Base-by-base conservation (phyloP, 2,888 invertebrate genomes). In the Gerris lacustris region DNA sequence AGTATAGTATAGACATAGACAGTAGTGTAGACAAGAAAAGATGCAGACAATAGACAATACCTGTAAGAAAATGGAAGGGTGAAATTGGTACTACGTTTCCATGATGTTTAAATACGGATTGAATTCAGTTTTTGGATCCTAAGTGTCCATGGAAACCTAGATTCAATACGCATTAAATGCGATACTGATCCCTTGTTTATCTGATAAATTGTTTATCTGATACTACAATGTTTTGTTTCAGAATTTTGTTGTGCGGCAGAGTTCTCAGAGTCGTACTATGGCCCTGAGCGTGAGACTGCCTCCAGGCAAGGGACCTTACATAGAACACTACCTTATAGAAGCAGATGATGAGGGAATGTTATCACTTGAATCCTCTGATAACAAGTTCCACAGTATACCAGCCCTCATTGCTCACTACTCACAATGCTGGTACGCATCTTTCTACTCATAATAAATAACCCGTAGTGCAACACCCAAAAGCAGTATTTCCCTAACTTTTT, bases 301-400 rank as follows among this genome's bases (percentile, higher is more conserved):
- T 0, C 87, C 88, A 31, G 91, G 91, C 77, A 92, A 90, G 78
- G 92, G 93, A 2, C 92, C 93, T 7, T 94, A 94, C 81, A 94
- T 96, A 78, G 96, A 97, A 80, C 96, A 97, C 82, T 97, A 96
- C 83, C 86, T 97, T 77, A 93, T 97, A 76, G 95, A 95, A 81
- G 90, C 92, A 17, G 85, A 88, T 68, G 86, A 85, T 64, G 81
- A 80, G 17, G 89, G 90, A 69, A 87, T 90, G 76, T 85, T 96
- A 74, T 91, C 92, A 69, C 85, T 97, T 76, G 96, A 97, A 82
- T 95, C 95, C 72, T 96, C 96, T 55, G 91, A 92, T 78, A 93
- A 95, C 82, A 89, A 91, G 78, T 97, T 97, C 81, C 90, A 91
- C 79, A 92, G 92, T 77, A 93, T 96, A 81, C 95, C 96, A 63